Evolutionary conservation across 2,888 invertebrate species (phyloP), one percentile per base, ranked within the genome.

Genomic region (Ferrisia virgata): DNA sequence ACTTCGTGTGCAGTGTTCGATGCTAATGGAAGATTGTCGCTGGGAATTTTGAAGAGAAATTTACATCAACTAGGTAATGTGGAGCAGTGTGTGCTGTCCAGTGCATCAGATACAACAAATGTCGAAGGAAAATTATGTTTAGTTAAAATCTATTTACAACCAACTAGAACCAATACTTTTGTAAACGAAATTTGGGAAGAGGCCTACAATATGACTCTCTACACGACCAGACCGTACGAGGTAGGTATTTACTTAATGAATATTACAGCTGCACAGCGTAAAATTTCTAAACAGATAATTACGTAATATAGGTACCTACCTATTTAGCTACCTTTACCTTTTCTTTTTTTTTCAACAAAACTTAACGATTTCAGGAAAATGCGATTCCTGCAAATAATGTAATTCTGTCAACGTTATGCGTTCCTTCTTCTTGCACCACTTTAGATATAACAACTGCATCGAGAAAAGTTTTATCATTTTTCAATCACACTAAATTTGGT

Each of bases 1-100:
- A n/a, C n/a, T n/a, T n/a, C n/a, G n/a, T n/a, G n/a, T n/a, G n/a
- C 8, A 76, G 72, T 76, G 72, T 76, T 36, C 18, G 72, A 76
- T 18, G 6, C 72, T 0, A 76, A 36, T 36, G 72, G 18, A 15
- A 76, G 72, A 8, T n/a, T 5, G 1, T 18, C 36, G 1, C 2
- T 22, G 3, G 72, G 72, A 76, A 36, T 76, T 18, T 76, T 76
- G 5, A 76, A 76, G 18, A 36, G 72, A 15, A 36, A 33, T 18
- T 5, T 9, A 3, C 28, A 36, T 36, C 72, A 76, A 36, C 2
- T 76, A 22, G 72, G 33, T 5, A 18, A 76, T 31, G 8, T 76
- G 8, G 18, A 76, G 2, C 33, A 76, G 36, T 76, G 72, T 15
- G 8, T 76, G 33, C n/a, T n/a, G n/a, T 36, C 9, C 28, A 15